Percentiles rank a stretch among this genome's conserved stretches.
These are phyloP conservation scores for Cyrtorhinus lividipennis DNA, from an alignment of 1,140 invertebrate genomes.

Conservation along the genomic window DNA sequence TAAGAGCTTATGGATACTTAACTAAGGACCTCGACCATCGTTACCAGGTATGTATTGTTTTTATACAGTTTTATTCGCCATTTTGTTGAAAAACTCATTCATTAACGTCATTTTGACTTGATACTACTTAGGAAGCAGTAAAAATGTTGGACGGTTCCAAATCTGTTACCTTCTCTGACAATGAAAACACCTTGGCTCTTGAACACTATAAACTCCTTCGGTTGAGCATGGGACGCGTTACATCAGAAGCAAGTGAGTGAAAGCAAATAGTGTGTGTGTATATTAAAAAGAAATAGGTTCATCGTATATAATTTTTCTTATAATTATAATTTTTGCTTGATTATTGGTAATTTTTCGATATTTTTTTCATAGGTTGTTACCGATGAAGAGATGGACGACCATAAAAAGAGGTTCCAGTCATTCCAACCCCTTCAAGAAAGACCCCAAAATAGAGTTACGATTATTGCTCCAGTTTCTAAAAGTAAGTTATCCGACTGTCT, in stretches of 20 bases:
- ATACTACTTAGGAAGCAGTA: background rate
- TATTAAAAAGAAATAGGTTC: background rate
- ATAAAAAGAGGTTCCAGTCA: background rate
- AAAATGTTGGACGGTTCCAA: background rate
- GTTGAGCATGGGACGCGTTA: background rate
- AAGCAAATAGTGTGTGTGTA: background rate
- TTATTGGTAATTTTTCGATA: background rate
- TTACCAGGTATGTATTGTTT: conserved; percentile 12
- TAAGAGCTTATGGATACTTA: background rate
- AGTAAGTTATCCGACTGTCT: background rate
- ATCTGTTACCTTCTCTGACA: background rate
- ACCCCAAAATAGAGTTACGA: background rate
- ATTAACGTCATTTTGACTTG: background rate
- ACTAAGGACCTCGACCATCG: background rate
- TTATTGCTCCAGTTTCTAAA: background rate
- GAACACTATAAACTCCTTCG: background rate
- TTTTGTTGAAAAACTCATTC: background rate
- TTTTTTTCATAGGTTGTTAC: background rate
- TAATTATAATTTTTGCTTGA: background rate
- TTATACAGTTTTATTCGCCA: background rate
- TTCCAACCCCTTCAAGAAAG: background rate
- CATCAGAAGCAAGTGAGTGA: background rate
- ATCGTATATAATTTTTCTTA: background rate
- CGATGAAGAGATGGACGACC: background rate
- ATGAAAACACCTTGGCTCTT: background rate